A percentile compares a stretch with the other conserved stretches of the same genome.
phyloP scores from a whole-genome alignment of 2,113 vertebrate genomes.

The Jacana jacana region DNA sequence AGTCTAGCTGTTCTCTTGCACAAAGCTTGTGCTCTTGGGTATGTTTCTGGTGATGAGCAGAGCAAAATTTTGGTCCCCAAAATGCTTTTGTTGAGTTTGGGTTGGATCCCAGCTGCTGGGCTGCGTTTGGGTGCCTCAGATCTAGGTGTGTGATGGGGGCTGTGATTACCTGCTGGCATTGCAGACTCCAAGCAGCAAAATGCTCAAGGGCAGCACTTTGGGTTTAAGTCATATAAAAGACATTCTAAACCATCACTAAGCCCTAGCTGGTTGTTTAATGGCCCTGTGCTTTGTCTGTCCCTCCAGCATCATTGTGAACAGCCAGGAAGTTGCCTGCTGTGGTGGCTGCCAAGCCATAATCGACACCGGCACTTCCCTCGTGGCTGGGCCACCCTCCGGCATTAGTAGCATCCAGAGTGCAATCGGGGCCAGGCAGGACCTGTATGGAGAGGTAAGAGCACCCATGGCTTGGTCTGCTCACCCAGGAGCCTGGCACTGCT shows the following conservation, averaged over 20 bases:
- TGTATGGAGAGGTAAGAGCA: slow-evolving; percentile 61
- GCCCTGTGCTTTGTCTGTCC: neutral
- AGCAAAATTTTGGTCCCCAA: neutral
- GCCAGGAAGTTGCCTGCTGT: slow-evolving; percentile 68
- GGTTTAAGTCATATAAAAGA: neutral
- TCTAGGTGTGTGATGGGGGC: accelerated
- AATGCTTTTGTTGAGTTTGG: accelerated
- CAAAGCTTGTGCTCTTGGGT: neutral
- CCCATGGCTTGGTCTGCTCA: too few relatives aligned
- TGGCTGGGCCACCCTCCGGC: slow-evolving; percentile 61
- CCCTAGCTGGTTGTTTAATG: accelerated
- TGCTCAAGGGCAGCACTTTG: neutral
- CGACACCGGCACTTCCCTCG: slow-evolving; percentile 79
- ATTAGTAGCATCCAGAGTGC: slow-evolving; percentile 58
- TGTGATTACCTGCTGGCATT: neutral
- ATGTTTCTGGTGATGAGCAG: neutral
- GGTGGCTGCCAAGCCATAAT: slow-evolving; percentile 80
- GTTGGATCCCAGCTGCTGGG: neutral
- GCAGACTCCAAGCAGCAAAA: neutral
- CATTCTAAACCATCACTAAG: neutral
- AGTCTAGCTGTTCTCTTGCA: neutral
- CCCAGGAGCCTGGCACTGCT: too few relatives aligned
- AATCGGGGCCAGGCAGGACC: slow-evolving; percentile 51
- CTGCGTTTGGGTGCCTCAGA: neutral
- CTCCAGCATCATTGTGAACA: slow-evolving; percentile 58